These are phyloP conservation scores for Pharmacophagus antenor DNA, from an alignment of 2,888 invertebrate species.

Conservation along the genomic window DNA sequence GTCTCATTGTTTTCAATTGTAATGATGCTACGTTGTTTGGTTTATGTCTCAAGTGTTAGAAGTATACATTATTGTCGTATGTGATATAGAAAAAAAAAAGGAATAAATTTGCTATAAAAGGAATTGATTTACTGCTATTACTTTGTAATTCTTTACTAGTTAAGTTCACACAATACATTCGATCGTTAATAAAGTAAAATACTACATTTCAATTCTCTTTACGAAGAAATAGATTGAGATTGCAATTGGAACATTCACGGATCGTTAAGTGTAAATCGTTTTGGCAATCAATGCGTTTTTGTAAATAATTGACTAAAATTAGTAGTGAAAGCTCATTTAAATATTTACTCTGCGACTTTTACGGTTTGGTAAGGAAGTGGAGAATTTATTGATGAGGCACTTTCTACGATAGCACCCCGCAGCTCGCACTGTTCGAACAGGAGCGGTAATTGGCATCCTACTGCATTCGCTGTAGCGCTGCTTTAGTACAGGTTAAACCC, in stretches of 20 bases:
- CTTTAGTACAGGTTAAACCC: slow-evolving; percentile 23
- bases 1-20: slow-evolving; percentile 25
- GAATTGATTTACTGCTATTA: neutral
- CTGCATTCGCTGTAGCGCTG: slow-evolving; percentile 10
- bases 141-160: neutral
- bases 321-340: slow-evolving; percentile 11
- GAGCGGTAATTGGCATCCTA: slow-evolving; percentile 28
- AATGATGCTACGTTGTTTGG: slow-evolving; percentile 14
- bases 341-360: slow-evolving; percentile 2
- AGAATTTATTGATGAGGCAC: slow-evolving; percentile 12
- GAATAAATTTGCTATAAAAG: neutral
- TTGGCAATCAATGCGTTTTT: slow-evolving; percentile 5
- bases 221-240: slow-evolving; percentile 11
- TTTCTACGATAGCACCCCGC: slow-evolving; percentile 11
- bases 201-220: neutral
- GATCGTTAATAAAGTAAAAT: slow-evolving; percentile 1
- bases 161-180: neutral
- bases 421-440: slow-evolving; percentile 16
- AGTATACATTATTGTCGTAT: neutral
- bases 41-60: slow-evolving; percentile 4
- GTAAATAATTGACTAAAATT: slow-evolving; percentile 4
- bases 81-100: neutral
- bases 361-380: slow-evolving; percentile 10
- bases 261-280: slow-evolving; percentile 15
- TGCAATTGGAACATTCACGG: slow-evolving; percentile 5